Evolutionary conservation across 2,888 invertebrate species (phyloP), one percentile per base, ranked within the genome.

Genomic region (Liopterus haemorrhoidalis): DNA sequence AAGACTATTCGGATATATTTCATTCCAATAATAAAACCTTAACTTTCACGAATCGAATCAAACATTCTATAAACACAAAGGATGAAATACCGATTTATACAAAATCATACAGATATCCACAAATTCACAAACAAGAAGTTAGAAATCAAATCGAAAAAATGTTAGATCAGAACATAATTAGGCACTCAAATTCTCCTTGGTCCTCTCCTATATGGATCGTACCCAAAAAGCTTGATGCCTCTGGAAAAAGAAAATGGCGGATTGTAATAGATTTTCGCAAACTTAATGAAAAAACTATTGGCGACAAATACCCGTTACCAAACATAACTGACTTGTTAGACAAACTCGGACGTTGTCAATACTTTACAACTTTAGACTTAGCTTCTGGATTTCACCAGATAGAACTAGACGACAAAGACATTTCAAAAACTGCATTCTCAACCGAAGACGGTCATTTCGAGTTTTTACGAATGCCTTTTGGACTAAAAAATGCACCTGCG

Each of bases 191-290:
- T 12, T 60, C 60, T 4, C 66, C 63, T 0, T 66, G 61, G 59
- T 60, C 55, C 30, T 55, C 57, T 5, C 64, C 62, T 2, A 55
- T 64, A 2, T 63, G 62, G 53, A 48, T 65, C 21, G 64, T 66
- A 0, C 61, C 62, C 0, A 63, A 66, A 41, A 64, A 65, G 49
- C 9, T 51, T 3, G 64, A 64, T 21, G 50, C 58, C 1, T 51
- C 54, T 0, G 61, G 61, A 1, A 51, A 60, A 52, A 21, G 38
- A 15, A 65, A 63, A 51, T 63, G 55, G 55, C 32, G 60, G 27
- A 31, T 62, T 5, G 60, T 65, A 16, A 31, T 59, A 48, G 49
- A 65, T 54, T 41, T 52, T 48, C 2, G 61, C 42, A 37, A 60
- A 55, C 11, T 57, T 50, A 61, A 63, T 43, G 57, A 57, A 33